Evolutionary conservation across 1,140 invertebrate species (phyloP).

Genomic region (Sycophaga agraensis): DNA sequence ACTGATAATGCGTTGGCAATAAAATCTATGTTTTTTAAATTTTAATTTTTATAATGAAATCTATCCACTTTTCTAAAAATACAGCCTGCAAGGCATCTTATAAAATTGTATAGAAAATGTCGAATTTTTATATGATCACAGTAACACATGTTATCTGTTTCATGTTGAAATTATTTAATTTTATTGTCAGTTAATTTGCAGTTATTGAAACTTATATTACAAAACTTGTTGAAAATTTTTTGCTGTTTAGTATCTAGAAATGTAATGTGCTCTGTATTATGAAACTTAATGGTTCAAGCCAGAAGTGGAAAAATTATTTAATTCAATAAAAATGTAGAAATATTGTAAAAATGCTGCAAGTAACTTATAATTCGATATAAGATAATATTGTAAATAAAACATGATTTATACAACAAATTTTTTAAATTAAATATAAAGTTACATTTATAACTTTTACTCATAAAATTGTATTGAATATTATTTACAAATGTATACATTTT

Average conservation of each 20-base stretch:
- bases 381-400: slow-evolving; percentile 25
- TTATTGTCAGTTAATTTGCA: slow-evolving; percentile 4
- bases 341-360: slow-evolving; percentile 9
- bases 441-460: background rate
- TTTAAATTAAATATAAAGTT: slow-evolving; percentile 15
- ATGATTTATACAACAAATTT: slow-evolving; percentile 23
- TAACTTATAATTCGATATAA: slow-evolving; percentile 11
- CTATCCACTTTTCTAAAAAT: slow-evolving; percentile 11
- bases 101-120: background rate
- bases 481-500: too few species aligned
- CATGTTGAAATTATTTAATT: slow-evolving; percentile 15
- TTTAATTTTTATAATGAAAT: slow-evolving; percentile 22
- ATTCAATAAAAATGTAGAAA: background rate
- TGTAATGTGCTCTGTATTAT: background rate
- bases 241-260: background rate
- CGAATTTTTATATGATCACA: background rate
- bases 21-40: slow-evolving; percentile 25
- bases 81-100: slow-evolving; percentile 4
- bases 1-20: slow-evolving; percentile 29
- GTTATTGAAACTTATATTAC: background rate
- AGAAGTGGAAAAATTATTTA: too few species aligned
- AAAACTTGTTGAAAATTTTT: background rate
- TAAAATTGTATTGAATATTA: too few species aligned
- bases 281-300: too few species aligned
- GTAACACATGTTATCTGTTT: slow-evolving; percentile 9